phyloP scores from a whole-genome alignment of 1,140 invertebrate genomes.

The Papilio machaon region DNA sequence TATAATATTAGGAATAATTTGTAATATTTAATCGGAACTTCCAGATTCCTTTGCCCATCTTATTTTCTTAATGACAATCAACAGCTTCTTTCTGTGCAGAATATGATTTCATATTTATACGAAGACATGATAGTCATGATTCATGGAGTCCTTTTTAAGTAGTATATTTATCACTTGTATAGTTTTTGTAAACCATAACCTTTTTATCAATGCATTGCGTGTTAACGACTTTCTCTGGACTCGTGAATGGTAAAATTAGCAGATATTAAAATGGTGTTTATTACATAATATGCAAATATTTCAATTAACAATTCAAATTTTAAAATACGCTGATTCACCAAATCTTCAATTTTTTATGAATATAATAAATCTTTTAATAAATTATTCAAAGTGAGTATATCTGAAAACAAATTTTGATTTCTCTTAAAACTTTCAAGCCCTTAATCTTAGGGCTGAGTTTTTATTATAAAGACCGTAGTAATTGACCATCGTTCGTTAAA shows the following conservation, averaged over 20 bases:
- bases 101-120: background rate
- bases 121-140: background rate
- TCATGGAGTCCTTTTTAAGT: background rate
- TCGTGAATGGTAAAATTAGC: background rate
- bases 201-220: background rate
- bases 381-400: background rate
- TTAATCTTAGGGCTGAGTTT: background rate
- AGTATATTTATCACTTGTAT: background rate
- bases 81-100: background rate
- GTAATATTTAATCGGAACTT: too few relatives aligned
- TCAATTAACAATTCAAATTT: conserved; percentile 11
- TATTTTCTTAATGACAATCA: too few relatives aligned
- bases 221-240: background rate
- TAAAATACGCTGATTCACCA: background rate
- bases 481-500: conserved; percentile 6
- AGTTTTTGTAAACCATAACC: background rate
- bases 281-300: conserved; percentile 1
- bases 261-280: background rate
- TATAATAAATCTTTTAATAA: background rate
- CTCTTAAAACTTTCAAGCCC: background rate
- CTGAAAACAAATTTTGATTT: background rate
- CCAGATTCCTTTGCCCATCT: too few relatives aligned
- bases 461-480: background rate
- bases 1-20: too few relatives aligned
- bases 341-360: background rate